Evolutionary conservation across 2,888 invertebrate genomes (phyloP).

Genomic region (Drosophila paramelanica): DNA sequence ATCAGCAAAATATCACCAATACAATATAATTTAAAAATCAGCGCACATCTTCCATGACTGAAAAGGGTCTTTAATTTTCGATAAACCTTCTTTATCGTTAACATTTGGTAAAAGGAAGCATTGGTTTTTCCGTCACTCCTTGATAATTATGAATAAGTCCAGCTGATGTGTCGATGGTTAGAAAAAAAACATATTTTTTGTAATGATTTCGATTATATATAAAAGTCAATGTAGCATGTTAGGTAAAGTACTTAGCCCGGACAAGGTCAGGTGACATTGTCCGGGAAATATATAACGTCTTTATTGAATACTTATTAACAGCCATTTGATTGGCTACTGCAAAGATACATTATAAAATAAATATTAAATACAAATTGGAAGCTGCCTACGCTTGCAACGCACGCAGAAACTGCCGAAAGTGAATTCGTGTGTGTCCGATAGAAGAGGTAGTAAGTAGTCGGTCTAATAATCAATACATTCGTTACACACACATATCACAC

Average conservation of each 20-base stretch:
- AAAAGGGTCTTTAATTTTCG: too few relatives aligned
- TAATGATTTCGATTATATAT: not conserved
- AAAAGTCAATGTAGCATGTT: not conserved
- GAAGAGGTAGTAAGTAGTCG: constrained; percentile 39
- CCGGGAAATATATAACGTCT: constrained; percentile 31
- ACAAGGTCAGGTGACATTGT: not conserved
- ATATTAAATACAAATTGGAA: constrained; percentile 31
- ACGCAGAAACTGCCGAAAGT: not conserved
- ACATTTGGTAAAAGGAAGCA: too few relatives aligned
- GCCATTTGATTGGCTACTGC: constrained; percentile 15
- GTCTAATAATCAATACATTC: constrained; percentile 19
- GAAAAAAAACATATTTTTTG: too few relatives aligned
- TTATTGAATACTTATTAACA: constrained; percentile 32
- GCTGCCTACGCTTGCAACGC: not conserved
- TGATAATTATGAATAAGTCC: too few relatives aligned
- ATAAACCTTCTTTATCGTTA: too few relatives aligned
- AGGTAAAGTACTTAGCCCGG: not conserved
- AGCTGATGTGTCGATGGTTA: too few relatives aligned
- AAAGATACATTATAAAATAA: constrained; percentile 32
- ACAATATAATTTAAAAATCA: not conserved
- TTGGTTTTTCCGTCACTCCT: too few relatives aligned
- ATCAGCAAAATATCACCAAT: too few relatives aligned
- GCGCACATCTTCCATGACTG: too few relatives aligned
- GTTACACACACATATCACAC: not conserved
- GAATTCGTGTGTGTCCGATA: not conserved